Conservation (phyloP, 2,113 vertebrate genomes). For the Entelurus aequoreus region DNA sequence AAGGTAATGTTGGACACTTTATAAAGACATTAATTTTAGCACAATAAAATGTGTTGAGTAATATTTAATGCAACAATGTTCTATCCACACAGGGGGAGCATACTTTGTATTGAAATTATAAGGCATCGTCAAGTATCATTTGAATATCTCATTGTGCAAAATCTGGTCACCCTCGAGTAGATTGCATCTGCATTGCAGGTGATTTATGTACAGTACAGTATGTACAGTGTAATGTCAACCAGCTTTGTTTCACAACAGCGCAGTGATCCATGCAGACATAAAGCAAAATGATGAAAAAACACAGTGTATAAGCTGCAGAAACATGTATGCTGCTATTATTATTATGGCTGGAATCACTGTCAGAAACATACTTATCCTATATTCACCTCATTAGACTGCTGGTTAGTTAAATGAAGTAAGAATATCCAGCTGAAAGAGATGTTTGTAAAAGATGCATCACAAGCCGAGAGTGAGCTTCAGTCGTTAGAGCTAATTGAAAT, state of each 20-base stretch:
- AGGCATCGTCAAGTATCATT: no score
- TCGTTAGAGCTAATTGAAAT: conserved; percentile 41
- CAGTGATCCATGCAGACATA: conserved; percentile 49
- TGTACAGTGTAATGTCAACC: conserved; percentile 12
- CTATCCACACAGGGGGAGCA: no score
- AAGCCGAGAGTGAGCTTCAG: not conserved
- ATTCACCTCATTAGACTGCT: not conserved
- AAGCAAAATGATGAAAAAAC: conserved; percentile 56
- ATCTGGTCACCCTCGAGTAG: conserved; percentile 18
- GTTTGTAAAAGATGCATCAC: conserved; percentile 9
- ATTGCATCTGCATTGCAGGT: conserved; percentile 9
- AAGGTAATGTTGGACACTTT: no score
- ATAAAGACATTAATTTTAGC: no score
- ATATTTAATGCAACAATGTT: no score
- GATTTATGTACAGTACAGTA: conserved; percentile 33
- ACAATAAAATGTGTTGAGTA: no score
- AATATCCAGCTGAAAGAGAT: conserved; percentile 19
- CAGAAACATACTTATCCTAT: not conserved
- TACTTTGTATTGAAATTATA: no score
- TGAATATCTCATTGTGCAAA: no score
- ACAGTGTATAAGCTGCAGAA: not conserved
- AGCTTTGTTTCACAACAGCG: conserved; percentile 41
- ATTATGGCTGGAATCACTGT: no score
- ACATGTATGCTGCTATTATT: no score
- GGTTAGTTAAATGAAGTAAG: not conserved